Evolutionary conservation across 2,797 vertebrate genomes (phyloP).

Genomic region (Chaetophractus vellerosus): DNA sequence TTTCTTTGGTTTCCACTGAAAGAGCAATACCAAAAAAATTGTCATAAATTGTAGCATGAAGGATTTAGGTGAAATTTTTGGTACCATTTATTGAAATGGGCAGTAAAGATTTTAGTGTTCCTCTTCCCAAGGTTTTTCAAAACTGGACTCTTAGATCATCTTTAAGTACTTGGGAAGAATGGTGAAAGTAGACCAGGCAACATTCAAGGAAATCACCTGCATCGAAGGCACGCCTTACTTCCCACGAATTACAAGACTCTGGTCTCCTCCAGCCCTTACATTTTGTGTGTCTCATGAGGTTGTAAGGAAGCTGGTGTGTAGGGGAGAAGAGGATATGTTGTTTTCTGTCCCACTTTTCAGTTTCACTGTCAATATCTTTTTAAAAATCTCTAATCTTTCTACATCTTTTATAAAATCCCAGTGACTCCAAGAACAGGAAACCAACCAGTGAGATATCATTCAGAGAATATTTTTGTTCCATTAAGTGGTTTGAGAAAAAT

Average conservation of each 20-base stretch:
- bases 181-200: not conserved
- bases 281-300: not conserved
- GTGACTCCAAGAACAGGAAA: slow-evolving; percentile 24
- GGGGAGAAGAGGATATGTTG: not conserved
- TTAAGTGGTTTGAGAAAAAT: slow-evolving; percentile 64
- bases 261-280: slow-evolving; percentile 16
- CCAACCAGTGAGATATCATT: not conserved
- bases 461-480: slow-evolving; percentile 55
- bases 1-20: slow-evolving; percentile 40
- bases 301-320: not conserved
- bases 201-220: slow-evolving; percentile 32
- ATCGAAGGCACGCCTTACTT: not conserved
- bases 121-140: not conserved
- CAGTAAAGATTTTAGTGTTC: slow-evolving; percentile 22
- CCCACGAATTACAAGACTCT: not conserved
- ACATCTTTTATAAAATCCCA: slow-evolving; percentile 21
- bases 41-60: not conserved
- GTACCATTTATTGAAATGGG: slow-evolving; percentile 33
- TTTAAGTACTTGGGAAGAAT: slow-evolving; percentile 27
- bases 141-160: not conserved
- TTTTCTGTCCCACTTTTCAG: slow-evolving; percentile 41
- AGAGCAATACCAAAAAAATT: slow-evolving; percentile 15
- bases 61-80: not conserved
- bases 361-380: slow-evolving; percentile 6
- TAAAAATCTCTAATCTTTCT: not conserved